Conservation (phyloP, 2,113 vertebrate genomes). For the Callorhinus ursinus region DNA sequence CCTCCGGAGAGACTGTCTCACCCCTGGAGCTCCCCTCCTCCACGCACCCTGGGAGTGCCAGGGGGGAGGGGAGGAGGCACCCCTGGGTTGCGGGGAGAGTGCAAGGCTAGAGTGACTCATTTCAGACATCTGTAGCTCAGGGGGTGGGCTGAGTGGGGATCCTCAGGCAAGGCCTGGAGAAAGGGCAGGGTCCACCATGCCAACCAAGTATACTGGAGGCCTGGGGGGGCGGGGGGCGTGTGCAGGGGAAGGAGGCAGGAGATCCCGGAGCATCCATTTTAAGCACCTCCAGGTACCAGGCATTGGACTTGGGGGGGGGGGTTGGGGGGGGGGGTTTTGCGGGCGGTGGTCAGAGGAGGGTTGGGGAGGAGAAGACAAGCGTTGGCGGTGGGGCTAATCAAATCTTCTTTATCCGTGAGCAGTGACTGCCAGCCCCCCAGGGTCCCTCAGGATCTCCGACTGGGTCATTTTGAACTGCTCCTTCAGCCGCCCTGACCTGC, state of each 20-base stretch:
- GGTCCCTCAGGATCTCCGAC: conserved; percentile 59
- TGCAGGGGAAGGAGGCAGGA: background rate
- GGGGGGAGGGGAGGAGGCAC: background rate
- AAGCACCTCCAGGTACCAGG: background rate
- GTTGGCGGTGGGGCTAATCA: background rate
- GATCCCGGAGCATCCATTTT: background rate
- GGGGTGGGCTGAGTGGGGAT: background rate
- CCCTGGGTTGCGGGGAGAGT: background rate
- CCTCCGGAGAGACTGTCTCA: conserved; percentile 21
- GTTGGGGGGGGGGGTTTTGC: background rate
- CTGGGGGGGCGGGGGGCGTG: too few relatives aligned
- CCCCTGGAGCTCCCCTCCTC: background rate
- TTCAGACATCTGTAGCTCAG: background rate
- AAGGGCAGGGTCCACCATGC: background rate
- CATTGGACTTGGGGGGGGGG: background rate
- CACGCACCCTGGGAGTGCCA: background rate
- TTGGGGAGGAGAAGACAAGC: background rate
- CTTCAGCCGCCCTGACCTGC: conserved; percentile 81
- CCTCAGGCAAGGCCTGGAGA: background rate
- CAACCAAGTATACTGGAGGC: background rate
- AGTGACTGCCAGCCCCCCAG: conserved; percentile 81
- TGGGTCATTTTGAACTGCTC: conserved; percentile 82
- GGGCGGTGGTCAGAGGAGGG: background rate
- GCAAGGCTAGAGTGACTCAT: background rate
- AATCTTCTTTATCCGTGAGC: background rate